Evolutionary conservation across 2,888 invertebrate genomes (phyloP).

Genomic region (Urechis unicinctus): DNA sequence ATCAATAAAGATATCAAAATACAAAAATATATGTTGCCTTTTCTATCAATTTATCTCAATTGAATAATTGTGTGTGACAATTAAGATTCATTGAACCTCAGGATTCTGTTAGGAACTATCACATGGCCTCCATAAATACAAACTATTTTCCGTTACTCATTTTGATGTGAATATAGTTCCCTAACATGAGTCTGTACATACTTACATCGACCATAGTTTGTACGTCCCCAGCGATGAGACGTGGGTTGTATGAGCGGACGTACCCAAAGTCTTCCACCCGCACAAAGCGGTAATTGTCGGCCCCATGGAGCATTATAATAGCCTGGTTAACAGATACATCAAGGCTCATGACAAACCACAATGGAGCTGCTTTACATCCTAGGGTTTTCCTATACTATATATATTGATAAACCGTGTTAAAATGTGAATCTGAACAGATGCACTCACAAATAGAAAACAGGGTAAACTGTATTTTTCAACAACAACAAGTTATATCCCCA

Average conservation of each 20-base stretch:
- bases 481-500: too few species aligned
- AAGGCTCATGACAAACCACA: not conserved
- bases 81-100: too few species aligned
- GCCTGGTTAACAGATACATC: constrained; percentile 25
- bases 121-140: not conserved
- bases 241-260: constrained; percentile 76
- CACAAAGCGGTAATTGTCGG: constrained; percentile 67
- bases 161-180: too few species aligned
- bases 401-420: too few species aligned
- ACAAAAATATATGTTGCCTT: too few species aligned
- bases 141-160: not conserved
- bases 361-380: too few species aligned
- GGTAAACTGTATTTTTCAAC: too few species aligned
- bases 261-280: constrained; percentile 56
- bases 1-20: not conserved
- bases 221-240: constrained; percentile 86
- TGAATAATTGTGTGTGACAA: not conserved
- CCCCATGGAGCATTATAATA: constrained; percentile 75
- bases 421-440: too few species aligned
- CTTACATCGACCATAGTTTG: constrained; percentile 75
- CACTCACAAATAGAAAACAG: too few species aligned
- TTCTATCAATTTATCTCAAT: not conserved
- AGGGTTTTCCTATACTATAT: too few species aligned
- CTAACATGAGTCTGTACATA: too few species aligned
- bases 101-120: too few species aligned